phyloP scores from a whole-genome alignment of 2,888 invertebrate species.

The Julus scandinavius region DNA sequence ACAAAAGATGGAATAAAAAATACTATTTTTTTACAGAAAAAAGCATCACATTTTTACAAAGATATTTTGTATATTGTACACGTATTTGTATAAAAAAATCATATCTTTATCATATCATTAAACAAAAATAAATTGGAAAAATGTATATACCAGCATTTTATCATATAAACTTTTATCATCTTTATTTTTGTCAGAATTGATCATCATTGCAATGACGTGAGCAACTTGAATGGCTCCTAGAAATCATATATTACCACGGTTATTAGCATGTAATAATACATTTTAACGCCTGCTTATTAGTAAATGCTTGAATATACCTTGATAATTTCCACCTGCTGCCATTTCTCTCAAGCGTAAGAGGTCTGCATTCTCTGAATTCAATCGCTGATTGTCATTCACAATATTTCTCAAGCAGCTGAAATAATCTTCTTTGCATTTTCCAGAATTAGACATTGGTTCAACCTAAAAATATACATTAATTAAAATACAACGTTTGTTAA shows the following conservation, averaged over 20 bases:
- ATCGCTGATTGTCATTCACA: background rate
- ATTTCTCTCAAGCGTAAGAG: background rate
- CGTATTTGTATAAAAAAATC: no score
- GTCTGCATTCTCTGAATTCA: background rate
- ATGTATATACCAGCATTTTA: background rate
- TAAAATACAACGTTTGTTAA: background rate
- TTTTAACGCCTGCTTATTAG: background rate
- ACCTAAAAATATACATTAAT: background rate
- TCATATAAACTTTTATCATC: background rate
- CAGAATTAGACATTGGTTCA: background rate
- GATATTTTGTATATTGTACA: no score
- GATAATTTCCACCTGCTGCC: background rate
- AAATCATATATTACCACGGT: background rate
- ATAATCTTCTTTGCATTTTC: background rate
- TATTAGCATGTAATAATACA: background rate
- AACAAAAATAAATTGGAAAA: background rate
- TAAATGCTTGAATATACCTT: background rate
- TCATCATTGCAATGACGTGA: background rate
- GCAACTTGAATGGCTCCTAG: background rate
- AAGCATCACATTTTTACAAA: no score
- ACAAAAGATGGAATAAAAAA: no score
- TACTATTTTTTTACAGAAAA: no score
- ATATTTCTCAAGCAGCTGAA: background rate
- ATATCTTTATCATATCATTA: background rate
- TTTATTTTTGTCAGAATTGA: background rate